Evolutionary conservation across 2,888 invertebrate species (phyloP), one percentile per base, ranked within the genome.

Genomic region (Agrotis segetum): DNA sequence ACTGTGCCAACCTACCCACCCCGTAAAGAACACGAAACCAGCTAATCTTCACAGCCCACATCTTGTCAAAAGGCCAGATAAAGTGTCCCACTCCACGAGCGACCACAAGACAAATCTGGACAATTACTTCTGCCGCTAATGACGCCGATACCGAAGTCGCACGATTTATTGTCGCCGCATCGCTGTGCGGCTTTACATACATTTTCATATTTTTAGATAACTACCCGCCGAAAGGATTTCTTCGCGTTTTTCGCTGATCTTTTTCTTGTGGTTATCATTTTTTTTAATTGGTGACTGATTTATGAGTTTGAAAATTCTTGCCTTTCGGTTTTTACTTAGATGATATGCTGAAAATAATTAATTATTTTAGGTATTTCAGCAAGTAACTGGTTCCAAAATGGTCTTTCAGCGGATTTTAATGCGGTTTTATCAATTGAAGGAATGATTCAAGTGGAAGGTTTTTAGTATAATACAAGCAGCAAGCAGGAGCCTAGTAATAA

Each of bases 91-190:
- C 90, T 92, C 91, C 85, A 83, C 85, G 74, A 77, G 78, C 86
- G 88, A 87, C 81, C 84, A 77, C 84, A 87, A 92, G 93, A 93
- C 93, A 93, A 94, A 94, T 94, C 93, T 91, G 89, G 88, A 90
- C 93, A 92, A 94, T 94, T 94, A 94, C 93, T 93, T 92, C 88
- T 85, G 87, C 79, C 89, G 91, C 93, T 94, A 94, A 95, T 94
- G 94, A 94, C 92, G 85, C 87, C 89, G 93, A 93, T 93, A 93
- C 91, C 92, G 91, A 91, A 90, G 90, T 81, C 86, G 83, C 85
- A 90, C 92, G 93, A 95, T 95, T 95, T 94, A 95, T 94, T 87
- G 93, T 89, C 92, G 86, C 88, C 82, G 86, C 92, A 90, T 92
- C 92, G 88, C 88, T 91, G 91, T 88, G 84, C 89, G 91, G 93